Conservation (phyloP, 2,888 invertebrate genomes). For the Heliconius ethilla region DNA sequence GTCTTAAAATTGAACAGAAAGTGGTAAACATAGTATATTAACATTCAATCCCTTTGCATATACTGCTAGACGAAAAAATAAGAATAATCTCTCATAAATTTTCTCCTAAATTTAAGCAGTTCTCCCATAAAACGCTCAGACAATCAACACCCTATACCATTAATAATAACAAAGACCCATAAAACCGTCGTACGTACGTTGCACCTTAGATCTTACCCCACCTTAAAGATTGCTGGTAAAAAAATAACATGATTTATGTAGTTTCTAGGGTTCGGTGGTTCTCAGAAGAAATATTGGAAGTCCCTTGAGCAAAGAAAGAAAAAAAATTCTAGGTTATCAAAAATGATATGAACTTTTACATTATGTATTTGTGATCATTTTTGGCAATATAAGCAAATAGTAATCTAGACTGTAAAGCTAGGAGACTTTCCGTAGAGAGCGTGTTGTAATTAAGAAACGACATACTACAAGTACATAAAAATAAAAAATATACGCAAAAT, state of each 20-base stretch:
- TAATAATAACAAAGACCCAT: conserved; percentile 54
- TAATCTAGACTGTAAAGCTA: no score
- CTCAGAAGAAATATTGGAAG: background rate
- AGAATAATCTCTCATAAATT: background rate
- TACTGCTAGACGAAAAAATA: no score
- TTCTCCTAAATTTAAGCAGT: conserved; percentile 2
- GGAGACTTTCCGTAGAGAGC: no score
- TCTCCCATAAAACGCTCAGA: conserved; percentile 21
- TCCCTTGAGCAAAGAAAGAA: no score
- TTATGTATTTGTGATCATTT: no score
- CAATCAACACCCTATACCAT: conserved; percentile 53
- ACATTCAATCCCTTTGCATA: no score
- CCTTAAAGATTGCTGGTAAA: conserved; percentile 73
- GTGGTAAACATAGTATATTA: no score
- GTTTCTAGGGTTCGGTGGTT: conserved; percentile 34
- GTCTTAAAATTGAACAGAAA: no score
- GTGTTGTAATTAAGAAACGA: no score
- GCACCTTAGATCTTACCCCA: conserved; percentile 50
- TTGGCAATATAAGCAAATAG: no score
- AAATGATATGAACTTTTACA: background rate
- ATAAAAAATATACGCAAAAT: no score
- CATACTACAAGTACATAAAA: no score
- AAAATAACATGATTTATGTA: conserved; percentile 72
- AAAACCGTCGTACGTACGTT: conserved; percentile 53
- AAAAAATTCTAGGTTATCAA: background rate